Evolutionary conservation across 2,888 invertebrate genomes (phyloP).

Genomic region (Exocentrus adspersus): DNA sequence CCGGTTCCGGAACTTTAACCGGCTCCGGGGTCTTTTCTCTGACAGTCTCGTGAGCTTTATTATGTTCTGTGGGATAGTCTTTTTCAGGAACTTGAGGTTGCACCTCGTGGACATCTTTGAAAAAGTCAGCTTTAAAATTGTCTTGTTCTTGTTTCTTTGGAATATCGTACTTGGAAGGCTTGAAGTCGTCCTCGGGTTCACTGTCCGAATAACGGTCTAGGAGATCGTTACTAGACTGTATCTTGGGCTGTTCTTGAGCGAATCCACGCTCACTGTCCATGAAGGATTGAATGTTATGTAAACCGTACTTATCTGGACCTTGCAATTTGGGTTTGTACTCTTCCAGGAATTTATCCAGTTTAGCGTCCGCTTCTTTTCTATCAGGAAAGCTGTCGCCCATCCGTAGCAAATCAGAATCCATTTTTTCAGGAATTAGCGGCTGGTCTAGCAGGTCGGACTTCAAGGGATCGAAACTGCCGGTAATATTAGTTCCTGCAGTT

Average conservation of each 20-base stretch:
- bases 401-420: slow-evolving; percentile 59
- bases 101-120: slow-evolving; percentile 55
- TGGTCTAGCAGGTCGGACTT: slow-evolving; percentile 32
- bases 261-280: slow-evolving; percentile 57
- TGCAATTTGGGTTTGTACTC: slow-evolving; percentile 42
- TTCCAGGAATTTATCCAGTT: slow-evolving; percentile 57
- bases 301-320: slow-evolving; percentile 42
- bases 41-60: slow-evolving; percentile 30
- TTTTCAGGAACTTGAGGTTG: slow-evolving; percentile 44
- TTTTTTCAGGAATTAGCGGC: slow-evolving; percentile 44
- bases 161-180: slow-evolving; percentile 51
- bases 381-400: slow-evolving; percentile 60
- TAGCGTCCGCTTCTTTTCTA: slow-evolving; percentile 54
- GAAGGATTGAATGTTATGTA: slow-evolving; percentile 52
- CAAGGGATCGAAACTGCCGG: slow-evolving; percentile 46
- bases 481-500: slow-evolving; percentile 49
- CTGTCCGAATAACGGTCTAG: slow-evolving; percentile 70
- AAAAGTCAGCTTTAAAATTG: slow-evolving; percentile 45
- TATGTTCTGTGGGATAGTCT: slow-evolving; percentile 27
- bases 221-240: slow-evolving; percentile 53
- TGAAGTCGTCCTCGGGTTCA: slow-evolving; percentile 59
- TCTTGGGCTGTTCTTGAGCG: slow-evolving; percentile 28
- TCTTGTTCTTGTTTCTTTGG: slow-evolving; percentile 43
- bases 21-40: slow-evolving; percentile 16
- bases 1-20: slow-evolving; percentile 34